Base-by-base conservation (phyloP, 2,797 vertebrate genomes). In the Moxostoma hubbsi region DNA sequence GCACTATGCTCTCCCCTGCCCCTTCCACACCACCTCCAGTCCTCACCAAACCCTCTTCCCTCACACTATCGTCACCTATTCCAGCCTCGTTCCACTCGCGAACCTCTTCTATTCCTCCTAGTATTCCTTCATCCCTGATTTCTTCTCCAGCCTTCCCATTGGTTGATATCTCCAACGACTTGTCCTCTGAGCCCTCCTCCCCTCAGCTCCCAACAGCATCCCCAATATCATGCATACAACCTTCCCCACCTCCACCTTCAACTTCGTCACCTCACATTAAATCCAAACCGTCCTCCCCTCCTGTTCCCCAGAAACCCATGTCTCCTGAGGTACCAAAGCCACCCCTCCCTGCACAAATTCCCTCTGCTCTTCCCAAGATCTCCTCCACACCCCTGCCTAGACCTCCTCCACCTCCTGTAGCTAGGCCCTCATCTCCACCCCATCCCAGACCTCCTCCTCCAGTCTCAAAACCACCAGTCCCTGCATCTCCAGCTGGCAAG, bases 1-100 rank as follows among this genome's bases (percentile, higher is more conserved):
- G 68, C 67, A 73, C 36, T 0, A 90, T 82, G 82, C 36, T 90
- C 16, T 90, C 84, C 85, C 57, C 89, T 63, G 54, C 80, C 83
- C 18, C 88, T 65, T 16, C 80, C 45, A 75, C 80, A 59, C 58
- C 74, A 11, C 85, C 51, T 73, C 82, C 75, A 70, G 85, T 58
- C 84, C 86, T 85, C 82, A 84, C 69, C 1, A 86, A 86, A 53
- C 82, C 83, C 0, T 71, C 87, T 59, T 58, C 75, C 59, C 77
- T 62, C 7, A 49, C 47, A 13, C 36, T 49, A 43, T 4, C 73
- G 24, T n/a, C 68, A 59, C 46, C 51, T 61, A 15, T 70, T 18
- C 67, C 80, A 9, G 12, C 57, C 18, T 61, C 45, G 2, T 59
- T 66, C 49, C 68, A 13, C 36, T 5, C 57, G 11, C 74, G 67